Evolutionary conservation across 2,797 vertebrate species (phyloP).

Genomic region (Chanos chanos): DNA sequence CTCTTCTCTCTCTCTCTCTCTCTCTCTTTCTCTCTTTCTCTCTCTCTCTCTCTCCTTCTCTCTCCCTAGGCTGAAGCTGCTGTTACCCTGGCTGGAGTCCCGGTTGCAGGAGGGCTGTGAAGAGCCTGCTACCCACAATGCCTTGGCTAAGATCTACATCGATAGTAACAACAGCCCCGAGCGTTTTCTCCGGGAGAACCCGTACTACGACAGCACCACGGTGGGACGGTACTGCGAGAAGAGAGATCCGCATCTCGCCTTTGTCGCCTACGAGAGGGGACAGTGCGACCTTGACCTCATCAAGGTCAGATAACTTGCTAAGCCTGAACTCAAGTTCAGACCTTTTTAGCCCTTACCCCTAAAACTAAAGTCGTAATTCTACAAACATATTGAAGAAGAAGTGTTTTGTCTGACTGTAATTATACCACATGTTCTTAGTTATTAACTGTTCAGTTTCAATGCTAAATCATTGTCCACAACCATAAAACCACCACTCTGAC

Average conservation of each 20-base stretch:
- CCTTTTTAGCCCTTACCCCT: no score
- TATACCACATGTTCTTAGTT: no score
- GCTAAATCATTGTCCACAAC: no score
- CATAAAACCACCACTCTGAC: no score
- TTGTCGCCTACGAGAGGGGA: constrained; percentile 85
- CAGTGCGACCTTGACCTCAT: constrained; percentile 90
- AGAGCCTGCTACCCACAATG: constrained; percentile 89
- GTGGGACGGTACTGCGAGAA: constrained; percentile 92
- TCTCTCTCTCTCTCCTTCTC: constrained; percentile 28
- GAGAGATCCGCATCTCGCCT: constrained; percentile 89
- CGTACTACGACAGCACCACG: constrained; percentile 83
- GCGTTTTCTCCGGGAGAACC: constrained; percentile 85
- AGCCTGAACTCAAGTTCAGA: background rate
- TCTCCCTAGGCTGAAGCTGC: constrained; percentile 79
- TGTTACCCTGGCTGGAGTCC: constrained; percentile 89
- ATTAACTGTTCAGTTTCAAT: no score
- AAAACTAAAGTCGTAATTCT: no score
- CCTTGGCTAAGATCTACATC: constrained; percentile 91
- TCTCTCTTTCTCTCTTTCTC: no score
- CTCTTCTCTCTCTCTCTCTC: no score
- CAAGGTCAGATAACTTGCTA: background rate
- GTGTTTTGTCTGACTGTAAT: no score
- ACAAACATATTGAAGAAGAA: no score
- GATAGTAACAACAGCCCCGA: constrained; percentile 91
- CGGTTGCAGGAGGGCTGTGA: constrained; percentile 87